Percentiles rank a stretch among this genome's conserved stretches.
phyloP scores from a whole-genome alignment of 64 coral and sea anemone genomes.

The Astreopora myriophthalma region DNA sequence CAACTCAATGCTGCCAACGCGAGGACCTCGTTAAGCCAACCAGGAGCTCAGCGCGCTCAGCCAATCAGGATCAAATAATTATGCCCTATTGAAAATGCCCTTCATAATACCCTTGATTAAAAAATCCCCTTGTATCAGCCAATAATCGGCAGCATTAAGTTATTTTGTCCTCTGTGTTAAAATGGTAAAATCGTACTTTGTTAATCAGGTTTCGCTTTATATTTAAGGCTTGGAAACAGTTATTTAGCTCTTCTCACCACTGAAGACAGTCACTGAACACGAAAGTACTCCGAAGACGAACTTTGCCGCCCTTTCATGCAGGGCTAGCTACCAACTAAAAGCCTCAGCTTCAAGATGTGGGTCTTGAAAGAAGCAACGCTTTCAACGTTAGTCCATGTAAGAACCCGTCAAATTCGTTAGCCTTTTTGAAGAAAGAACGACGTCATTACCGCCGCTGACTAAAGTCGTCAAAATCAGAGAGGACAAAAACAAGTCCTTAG shows the following conservation, averaged over 20 bases:
- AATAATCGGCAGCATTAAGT: too few species aligned
- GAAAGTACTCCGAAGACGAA: neutral
- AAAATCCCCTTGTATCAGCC: too few species aligned
- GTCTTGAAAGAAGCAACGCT: neutral
- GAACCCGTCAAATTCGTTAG: neutral
- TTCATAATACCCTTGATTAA: too few species aligned
- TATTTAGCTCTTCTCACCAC: neutral
- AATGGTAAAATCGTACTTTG: too few species aligned
- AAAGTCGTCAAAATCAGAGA: neutral
- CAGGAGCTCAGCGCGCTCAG: too few species aligned
- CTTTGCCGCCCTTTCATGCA: neutral
- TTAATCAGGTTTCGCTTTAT: neutral
- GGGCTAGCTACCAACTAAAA: neutral
- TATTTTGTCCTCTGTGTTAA: too few species aligned
- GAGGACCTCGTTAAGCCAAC: too few species aligned
- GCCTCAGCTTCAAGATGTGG: neutral
- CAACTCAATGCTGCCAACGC: too few species aligned
- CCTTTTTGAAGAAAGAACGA: neutral
- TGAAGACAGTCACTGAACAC: neutral
- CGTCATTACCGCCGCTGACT: neutral
- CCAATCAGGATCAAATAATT: too few species aligned
- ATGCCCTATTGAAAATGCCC: too few species aligned
- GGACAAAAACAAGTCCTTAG: neutral
- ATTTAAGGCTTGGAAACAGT: slow-evolving; percentile 29
- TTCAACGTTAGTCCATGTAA: neutral